Percentiles rank a stretch among this genome's conserved stretches.
phyloP scores from a whole-genome alignment of 2,113 vertebrate species.

The Dendrocopos noguchii region DNA sequence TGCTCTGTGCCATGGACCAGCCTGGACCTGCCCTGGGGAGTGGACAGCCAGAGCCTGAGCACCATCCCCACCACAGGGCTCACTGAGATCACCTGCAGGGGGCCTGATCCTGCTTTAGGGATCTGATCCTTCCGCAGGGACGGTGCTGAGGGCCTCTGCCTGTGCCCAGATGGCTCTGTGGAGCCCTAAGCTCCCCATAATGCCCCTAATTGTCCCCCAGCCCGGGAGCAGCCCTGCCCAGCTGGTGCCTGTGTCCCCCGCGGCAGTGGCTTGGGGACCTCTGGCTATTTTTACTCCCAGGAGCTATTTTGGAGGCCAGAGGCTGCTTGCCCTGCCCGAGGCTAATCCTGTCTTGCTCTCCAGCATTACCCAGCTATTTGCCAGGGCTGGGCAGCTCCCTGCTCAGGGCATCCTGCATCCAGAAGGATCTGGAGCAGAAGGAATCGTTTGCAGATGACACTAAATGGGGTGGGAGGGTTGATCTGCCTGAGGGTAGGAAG shows the following conservation, averaged over 20 bases:
- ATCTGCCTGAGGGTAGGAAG: too few species aligned
- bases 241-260: conserved; percentile 27
- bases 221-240: not conserved
- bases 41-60: not conserved
- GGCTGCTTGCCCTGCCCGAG: conserved; percentile 55
- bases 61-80: not conserved
- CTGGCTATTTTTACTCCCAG: conserved; percentile 56
- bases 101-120: not conserved
- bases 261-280: not conserved
- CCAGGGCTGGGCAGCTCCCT: not conserved
- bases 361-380: conserved; percentile 32
- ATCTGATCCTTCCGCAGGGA: not conserved
- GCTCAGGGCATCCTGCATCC: not conserved
- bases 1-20: not conserved
- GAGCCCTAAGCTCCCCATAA: conserved; percentile 40
- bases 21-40: not conserved
- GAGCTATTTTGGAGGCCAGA: conserved; percentile 55
- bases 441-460: not conserved
- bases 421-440: not conserved
- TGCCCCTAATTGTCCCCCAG: conserved; percentile 54
- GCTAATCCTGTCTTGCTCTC: conserved; percentile 48
- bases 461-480: too few species aligned
- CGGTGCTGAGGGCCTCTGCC: not conserved
- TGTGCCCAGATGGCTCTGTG: not conserved
- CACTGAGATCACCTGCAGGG: not conserved